Evolutionary conservation across 2,797 vertebrate species (phyloP), one percentile per base, ranked within the genome.

Genomic region (Gambusia yucatana): DNA sequence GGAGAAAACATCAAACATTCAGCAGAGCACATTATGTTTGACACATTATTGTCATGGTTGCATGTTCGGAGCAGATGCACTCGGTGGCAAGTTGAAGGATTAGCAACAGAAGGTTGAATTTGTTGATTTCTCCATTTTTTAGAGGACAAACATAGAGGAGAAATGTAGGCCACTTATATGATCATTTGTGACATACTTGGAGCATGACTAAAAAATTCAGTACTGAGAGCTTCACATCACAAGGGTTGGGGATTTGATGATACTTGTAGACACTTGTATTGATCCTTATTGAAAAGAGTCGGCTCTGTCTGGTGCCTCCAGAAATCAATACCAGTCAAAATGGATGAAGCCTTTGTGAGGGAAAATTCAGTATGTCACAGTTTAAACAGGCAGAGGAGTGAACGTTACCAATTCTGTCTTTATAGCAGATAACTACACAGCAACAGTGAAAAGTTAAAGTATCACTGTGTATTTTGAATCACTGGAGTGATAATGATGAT

Each of bases 301-400:
- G 83, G n/a, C 83, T 87, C 82, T 85, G 89, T 88, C 90, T 92
- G 84, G 82, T 88, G 61, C 80, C 73, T 72, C 44, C 17, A 63
- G 80, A 72, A 82, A 89, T 92, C 87, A 84, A 90, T 89, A 82
- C 17, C 36, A 76, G 75, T 90, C 81, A 86, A 87, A 81, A 86
- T 84, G 78, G 83, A 73, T 80, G 65, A 76, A 81, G 76, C 43
- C 71, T 81, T 76, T 76, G 28, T 78, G 0, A 73, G 41, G 10
- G 9, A 25, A 72, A 76, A 79, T 74, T 76, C 44, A 77, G 39
- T 13, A 17, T 73, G 73, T 75, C 82, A 67, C 71, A 76, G 41
- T 6, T 46, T 69, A 79, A 80, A 47, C 48, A 63, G 33, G 33
- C 0, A 0, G 6, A 9, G 17, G 52, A 17, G 52, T 72, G 33